These are phyloP conservation scores for Epicampocera succincta DNA, from an alignment of 2,888 invertebrate genomes.

Conservation along the genomic window DNA sequence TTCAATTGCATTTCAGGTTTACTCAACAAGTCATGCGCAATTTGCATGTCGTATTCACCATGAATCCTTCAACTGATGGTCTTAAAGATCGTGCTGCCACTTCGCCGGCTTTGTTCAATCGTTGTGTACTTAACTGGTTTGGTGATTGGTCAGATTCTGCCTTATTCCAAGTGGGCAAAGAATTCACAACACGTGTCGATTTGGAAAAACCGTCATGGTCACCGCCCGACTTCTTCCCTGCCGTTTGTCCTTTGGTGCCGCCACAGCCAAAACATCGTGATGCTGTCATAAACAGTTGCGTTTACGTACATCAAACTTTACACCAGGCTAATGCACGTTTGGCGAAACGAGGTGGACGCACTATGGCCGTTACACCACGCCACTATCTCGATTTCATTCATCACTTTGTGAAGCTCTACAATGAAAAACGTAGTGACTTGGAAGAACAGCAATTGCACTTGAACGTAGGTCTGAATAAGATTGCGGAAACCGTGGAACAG, in stretches of 20 bases:
- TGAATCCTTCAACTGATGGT: conserved; percentile 99
- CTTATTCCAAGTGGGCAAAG: conserved; percentile 96
- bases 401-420: conserved; percentile 98
- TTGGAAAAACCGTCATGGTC: conserved; percentile 93
- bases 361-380: conserved; percentile 98
- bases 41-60: conserved; percentile 99
- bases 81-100: conserved; percentile 99
- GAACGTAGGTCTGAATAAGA: conserved; percentile 99
- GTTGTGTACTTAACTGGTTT: conserved; percentile 99
- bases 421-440: conserved; percentile 98
- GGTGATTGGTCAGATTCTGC: conserved; percentile 99
- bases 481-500: conserved; percentile 99
- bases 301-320: conserved; percentile 98
- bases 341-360: conserved; percentile 94
- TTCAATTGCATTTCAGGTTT: conserved; percentile 83
- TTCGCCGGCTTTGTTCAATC: conserved; percentile 98
- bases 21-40: conserved; percentile 99
- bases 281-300: conserved; percentile 99
- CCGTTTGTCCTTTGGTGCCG: conserved; percentile 90
- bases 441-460: conserved; percentile 99
- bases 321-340: conserved; percentile 96
- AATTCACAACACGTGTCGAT: conserved; percentile 97
- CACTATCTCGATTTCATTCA: conserved; percentile 99
- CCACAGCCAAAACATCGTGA: conserved; percentile 92
- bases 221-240: conserved; percentile 94